Evolutionary conservation across 2,113 vertebrate genomes (phyloP).

Genomic region (Pachyramphus minor): DNA sequence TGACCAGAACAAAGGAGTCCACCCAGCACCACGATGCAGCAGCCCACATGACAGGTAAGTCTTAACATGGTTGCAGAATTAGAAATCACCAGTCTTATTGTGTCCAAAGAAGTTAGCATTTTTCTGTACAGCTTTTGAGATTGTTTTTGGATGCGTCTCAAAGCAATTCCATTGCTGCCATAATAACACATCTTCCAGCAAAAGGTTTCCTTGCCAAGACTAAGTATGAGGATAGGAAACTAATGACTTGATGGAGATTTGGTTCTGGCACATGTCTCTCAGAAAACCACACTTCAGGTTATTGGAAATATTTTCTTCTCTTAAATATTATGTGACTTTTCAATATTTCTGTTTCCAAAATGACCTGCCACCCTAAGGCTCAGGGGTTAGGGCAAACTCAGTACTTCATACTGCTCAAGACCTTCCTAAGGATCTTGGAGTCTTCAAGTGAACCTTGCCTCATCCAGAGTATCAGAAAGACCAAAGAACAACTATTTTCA

Average conservation of each 20-base stretch:
- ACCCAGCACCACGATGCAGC: background rate
- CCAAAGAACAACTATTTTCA: background rate
- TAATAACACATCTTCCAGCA: constrained; percentile 14
- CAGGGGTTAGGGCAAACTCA: background rate
- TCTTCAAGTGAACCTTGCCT: background rate
- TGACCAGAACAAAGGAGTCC: background rate
- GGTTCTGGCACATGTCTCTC: background rate
- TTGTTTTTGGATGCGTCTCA: constrained; percentile 42
- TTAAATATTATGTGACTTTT: background rate
- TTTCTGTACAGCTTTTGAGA: background rate
- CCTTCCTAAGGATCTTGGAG: background rate
- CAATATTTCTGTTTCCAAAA: background rate
- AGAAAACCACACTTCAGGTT: background rate
- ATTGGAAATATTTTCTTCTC: background rate
- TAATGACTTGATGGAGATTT: constrained; percentile 7
- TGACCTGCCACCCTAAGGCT: background rate
- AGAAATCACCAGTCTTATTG: background rate
- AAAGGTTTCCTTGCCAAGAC: background rate
- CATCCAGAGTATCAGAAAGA: background rate
- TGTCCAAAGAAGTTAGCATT: background rate
- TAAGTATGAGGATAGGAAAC: background rate
- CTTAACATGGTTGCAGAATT: background rate
- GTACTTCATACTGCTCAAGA: background rate
- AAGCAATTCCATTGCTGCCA: constrained; percentile 23
- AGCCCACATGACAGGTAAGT: background rate